Evolutionary conservation across 2,113 vertebrate genomes (phyloP).

Genomic region (Oryctolagus cuniculus): mOryCun1.1 NC_091442.1:87219501-87220000

Average conservation of each 20-base stretch:
- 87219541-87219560: not conserved
- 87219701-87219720: not conserved
- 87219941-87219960: not conserved
- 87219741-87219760: not conserved
- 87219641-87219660: not conserved
- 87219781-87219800: not conserved
- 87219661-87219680: not conserved
- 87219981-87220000: not conserved
- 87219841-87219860: not conserved
- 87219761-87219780: not conserved
- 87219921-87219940: not conserved
- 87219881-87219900: not conserved
- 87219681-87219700: not conserved
- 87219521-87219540: not conserved
- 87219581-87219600: not conserved
- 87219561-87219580: not conserved
- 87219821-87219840: not conserved
- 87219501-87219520: constrained; percentile 21
- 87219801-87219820: not conserved
- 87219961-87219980: not conserved
- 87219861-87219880: not conserved
- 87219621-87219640: not conserved
- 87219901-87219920: not conserved
- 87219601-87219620: not conserved
- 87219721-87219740: not conserved